Evolutionary conservation across 2,888 invertebrate genomes (phyloP).

Genomic region (Saturnia pavonia): DNA sequence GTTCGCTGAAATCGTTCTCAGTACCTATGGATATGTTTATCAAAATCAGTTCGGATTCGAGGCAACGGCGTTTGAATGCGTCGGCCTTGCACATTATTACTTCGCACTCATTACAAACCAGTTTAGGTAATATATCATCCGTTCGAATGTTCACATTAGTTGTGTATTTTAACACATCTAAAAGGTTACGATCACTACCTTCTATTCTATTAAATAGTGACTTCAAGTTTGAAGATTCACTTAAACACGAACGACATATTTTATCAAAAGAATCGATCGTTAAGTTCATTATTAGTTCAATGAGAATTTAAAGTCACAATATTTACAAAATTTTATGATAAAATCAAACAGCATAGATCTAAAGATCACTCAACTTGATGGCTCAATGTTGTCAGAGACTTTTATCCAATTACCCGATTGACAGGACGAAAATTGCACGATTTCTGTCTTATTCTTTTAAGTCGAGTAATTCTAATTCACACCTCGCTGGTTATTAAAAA

Average conservation of each 20-base stretch:
- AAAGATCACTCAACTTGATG: too few relatives aligned
- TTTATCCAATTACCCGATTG: background rate
- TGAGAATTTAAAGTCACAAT: background rate
- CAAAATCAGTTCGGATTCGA: conserved; percentile 56
- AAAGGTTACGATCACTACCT: conserved; percentile 45
- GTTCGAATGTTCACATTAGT: conserved; percentile 53
- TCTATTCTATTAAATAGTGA: conserved; percentile 52
- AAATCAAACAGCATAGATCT: background rate
- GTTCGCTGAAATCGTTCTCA: background rate
- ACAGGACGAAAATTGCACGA: background rate
- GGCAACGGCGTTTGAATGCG: conserved; percentile 62
- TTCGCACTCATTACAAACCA: conserved; percentile 64
- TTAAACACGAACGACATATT: conserved; percentile 63
- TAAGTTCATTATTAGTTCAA: conserved; percentile 38
- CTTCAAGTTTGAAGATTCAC: conserved; percentile 48
- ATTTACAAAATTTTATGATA: background rate
- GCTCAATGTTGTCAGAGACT: too few relatives aligned
- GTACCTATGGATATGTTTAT: conserved; percentile 40
- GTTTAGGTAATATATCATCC: conserved; percentile 58
- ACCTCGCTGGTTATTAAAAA: background rate
- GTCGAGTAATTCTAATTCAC: background rate
- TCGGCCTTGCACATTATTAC: conserved; percentile 53
- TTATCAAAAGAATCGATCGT: conserved; percentile 39
- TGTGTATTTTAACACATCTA: conserved; percentile 54
- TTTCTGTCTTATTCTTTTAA: background rate